Evolutionary conservation across 2,888 invertebrate genomes (phyloP).

Genomic region (Habrosyne pyritoides): DNA sequence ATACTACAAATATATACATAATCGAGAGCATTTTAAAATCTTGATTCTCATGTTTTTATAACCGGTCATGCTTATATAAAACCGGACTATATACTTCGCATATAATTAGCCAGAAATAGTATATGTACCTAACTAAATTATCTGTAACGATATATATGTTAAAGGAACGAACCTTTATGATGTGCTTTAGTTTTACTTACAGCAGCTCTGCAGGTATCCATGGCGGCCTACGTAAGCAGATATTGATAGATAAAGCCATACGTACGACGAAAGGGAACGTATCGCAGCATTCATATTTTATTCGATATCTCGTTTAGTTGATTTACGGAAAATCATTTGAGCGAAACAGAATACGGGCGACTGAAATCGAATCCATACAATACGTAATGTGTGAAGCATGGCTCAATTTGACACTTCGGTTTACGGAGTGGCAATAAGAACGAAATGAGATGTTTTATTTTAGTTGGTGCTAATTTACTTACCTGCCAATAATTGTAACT

Average conservation of each 20-base stretch:
- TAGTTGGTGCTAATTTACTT: conserved; percentile 12
- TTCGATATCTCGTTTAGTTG: conserved; percentile 15
- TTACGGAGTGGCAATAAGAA: conserved; percentile 18
- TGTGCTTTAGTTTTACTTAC: background rate
- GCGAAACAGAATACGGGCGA: conserved; percentile 20
- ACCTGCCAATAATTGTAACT: background rate
- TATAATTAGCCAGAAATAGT: too few relatives aligned
- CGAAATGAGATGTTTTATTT: conserved; percentile 7
- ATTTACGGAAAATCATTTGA: conserved; percentile 28
- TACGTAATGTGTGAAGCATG: conserved; percentile 22
- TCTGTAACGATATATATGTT: too few relatives aligned
- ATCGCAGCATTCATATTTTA: conserved; percentile 8
- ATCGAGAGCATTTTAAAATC: too few relatives aligned
- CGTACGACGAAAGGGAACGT: conserved; percentile 1
- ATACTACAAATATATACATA: too few relatives aligned
- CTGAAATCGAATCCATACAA: conserved; percentile 22
- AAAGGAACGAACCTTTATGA: background rate
- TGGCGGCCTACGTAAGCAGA: background rate
- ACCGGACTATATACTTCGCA: too few relatives aligned
- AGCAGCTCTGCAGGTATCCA: background rate
- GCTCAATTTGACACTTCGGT: conserved; percentile 24
- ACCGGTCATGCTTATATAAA: too few relatives aligned
- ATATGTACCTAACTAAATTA: too few relatives aligned
- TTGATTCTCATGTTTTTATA: too few relatives aligned
- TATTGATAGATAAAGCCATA: conserved; percentile 1